Conservation (phyloP, 1,140 invertebrate species). For the Thalassaphorura encarpata region DNA sequence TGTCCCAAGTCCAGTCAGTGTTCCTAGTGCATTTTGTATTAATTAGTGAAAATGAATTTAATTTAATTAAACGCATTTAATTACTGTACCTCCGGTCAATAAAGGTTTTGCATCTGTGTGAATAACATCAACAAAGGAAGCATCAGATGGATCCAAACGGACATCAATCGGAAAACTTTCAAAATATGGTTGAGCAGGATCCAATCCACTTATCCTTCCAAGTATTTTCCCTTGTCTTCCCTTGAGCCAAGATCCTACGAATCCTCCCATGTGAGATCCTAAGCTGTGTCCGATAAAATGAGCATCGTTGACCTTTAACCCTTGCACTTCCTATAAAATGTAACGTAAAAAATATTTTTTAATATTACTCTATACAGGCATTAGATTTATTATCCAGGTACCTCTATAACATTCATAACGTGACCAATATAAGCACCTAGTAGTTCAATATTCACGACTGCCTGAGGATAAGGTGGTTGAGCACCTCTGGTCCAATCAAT, state of each 20-base stretch:
- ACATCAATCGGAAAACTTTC: constrained; percentile 68
- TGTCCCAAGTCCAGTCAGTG: constrained; percentile 52
- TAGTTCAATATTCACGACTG: constrained; percentile 78
- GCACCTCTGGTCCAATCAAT: constrained; percentile 78
- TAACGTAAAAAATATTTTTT: not conserved
- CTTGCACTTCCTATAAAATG: constrained; percentile 40
- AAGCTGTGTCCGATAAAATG: constrained; percentile 86
- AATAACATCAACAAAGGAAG: constrained; percentile 73
- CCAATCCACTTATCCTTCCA: constrained; percentile 63
- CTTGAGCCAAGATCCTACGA: constrained; percentile 61
- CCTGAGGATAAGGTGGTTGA: constrained; percentile 76
- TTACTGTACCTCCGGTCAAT: constrained; percentile 52
- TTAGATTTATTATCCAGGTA: too few relatives aligned
- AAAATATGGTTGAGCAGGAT: constrained; percentile 88
- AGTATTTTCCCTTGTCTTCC: constrained; percentile 52
- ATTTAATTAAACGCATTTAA: not conserved
- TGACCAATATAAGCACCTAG: constrained; percentile 71
- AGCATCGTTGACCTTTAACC: constrained; percentile 40
- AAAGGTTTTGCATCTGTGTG: constrained; percentile 77
- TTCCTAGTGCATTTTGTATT: too few relatives aligned
- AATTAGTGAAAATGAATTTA: constrained; percentile 8
- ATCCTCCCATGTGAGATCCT: constrained; percentile 73
- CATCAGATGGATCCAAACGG: constrained; percentile 71
- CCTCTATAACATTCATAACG: constrained; percentile 47
- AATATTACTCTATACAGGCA: too few relatives aligned